Base-by-base conservation (phyloP, 1,140 invertebrate genomes). In the Lepidurus apus region DNA sequence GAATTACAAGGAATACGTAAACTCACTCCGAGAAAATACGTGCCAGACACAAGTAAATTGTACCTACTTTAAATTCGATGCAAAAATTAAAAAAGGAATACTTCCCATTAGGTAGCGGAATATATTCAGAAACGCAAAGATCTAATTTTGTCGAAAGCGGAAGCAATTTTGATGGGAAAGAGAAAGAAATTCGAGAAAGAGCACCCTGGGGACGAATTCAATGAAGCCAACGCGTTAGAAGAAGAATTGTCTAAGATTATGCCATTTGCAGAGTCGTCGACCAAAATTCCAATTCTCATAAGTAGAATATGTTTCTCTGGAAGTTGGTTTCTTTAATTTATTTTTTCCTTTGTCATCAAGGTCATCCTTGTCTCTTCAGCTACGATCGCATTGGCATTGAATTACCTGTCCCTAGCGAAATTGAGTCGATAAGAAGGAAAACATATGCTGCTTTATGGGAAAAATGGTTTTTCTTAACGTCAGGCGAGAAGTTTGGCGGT, bases 401-500 rank as follows among this genome's bases (percentile, higher is more conserved):
- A 34, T 0, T 26, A 13, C 21, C 42, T 43, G 42, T 73, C 1
- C 44, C 42, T 26, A 44, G 11, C 34, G 42, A 6, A 7, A 78
- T n/a, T 13, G 43, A 11, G 9, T 75, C 43, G 3, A 10, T 79
- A 3, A 74, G 78, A 42, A 11, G 74, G 9, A 74, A 26, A 17
- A 74, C 75, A 7, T 79, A 75, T 24, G 42, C n/a, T 24, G 78
- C 74, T 24, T 47, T 79, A 24, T 79, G 78, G 78, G 44, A 74
- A 9, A 79, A 24, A 34, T 74, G 78, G 11, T 75, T 74, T 43
- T 79, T 45, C 34, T 24, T 79, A 45, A 79, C 78, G 7, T 21
- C 78, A n/a, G 78, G 78, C 34, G 74, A 79, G 44, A 79, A 79
- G 53, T 79, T 79, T 75, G 78, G 78, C 11, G 78, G 78, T 7